Conservation (phyloP, 2,113 vertebrate genomes). For the Narcine bancroftii region DNA sequence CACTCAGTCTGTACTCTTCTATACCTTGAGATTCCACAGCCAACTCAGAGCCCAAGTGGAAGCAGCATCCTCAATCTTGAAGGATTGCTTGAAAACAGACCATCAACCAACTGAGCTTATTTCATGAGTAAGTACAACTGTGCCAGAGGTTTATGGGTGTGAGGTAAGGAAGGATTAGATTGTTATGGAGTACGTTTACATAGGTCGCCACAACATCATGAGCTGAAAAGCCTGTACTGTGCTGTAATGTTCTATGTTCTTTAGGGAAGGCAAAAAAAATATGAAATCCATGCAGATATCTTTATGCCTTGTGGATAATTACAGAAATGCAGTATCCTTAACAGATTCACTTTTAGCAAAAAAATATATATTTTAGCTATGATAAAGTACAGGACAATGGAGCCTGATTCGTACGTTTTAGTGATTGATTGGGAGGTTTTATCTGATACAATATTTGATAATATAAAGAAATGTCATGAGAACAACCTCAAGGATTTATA, state of each 20-base stretch:
- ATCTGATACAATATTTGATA: neutral
- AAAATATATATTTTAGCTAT: neutral
- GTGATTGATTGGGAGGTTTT: neutral
- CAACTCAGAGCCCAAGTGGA: no score
- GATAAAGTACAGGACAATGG: neutral
- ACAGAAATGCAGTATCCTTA: neutral
- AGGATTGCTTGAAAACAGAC: no score
- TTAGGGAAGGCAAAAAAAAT: no score
- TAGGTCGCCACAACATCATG: no score
- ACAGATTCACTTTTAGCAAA: neutral
- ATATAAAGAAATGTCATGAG: neutral
- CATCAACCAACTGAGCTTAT: neutral
- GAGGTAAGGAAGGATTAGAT: no score
- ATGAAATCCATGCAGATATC: no score
- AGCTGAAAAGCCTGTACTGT: no score
- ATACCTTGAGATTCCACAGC: no score
- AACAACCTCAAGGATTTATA: neutral
- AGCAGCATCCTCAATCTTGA: no score
- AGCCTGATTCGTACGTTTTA: neutral
- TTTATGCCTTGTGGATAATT: neutral
- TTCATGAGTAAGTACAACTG: neutral
- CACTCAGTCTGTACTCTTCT: no score
- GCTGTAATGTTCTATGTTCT: no score
- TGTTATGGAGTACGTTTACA: no score
- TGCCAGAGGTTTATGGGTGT: neutral